Evolutionary conservation across 1,140 invertebrate genomes (phyloP).

Genomic region (Brachionus manjavacas): DNA sequence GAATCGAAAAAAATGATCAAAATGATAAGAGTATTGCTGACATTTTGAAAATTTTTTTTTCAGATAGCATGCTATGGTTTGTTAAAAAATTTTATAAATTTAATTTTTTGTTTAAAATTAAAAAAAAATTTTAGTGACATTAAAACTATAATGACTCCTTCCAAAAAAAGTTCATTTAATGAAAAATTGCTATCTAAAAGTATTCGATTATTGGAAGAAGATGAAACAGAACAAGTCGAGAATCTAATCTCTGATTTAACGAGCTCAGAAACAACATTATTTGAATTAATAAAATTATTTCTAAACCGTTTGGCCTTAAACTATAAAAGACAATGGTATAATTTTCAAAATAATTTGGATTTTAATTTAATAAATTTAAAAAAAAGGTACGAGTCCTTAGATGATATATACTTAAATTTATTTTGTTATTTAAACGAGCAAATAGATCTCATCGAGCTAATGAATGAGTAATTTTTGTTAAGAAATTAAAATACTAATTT

Average conservation of each 20-base stretch:
- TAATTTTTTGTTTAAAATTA: too few relatives aligned
- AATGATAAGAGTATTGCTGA: background rate
- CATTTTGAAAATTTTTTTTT: constrained; percentile 20
- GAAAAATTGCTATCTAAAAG: background rate
- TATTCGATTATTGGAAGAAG: background rate
- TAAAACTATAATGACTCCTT: constrained; percentile 13
- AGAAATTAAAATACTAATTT: background rate
- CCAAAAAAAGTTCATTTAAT: background rate
- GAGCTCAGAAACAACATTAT: background rate
- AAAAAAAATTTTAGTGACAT: constrained; percentile 17
- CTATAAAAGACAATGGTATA: background rate
- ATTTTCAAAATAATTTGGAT: background rate
- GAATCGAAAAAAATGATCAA: constrained; percentile 35
- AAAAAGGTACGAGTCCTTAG: constrained; percentile 15
- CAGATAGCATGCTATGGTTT: background rate
- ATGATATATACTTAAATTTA: background rate
- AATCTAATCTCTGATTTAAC: background rate
- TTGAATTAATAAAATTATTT: background rate
- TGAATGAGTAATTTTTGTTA: background rate
- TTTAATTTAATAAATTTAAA: background rate
- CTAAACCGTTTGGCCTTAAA: constrained; percentile 6
- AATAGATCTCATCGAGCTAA: background rate
- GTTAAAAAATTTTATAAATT: background rate
- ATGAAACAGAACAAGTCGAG: background rate
- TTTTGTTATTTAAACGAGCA: background rate